Evolutionary conservation across 2,797 vertebrate genomes (phyloP).

Genomic region (Lutjanus argentimaculatus): DNA sequence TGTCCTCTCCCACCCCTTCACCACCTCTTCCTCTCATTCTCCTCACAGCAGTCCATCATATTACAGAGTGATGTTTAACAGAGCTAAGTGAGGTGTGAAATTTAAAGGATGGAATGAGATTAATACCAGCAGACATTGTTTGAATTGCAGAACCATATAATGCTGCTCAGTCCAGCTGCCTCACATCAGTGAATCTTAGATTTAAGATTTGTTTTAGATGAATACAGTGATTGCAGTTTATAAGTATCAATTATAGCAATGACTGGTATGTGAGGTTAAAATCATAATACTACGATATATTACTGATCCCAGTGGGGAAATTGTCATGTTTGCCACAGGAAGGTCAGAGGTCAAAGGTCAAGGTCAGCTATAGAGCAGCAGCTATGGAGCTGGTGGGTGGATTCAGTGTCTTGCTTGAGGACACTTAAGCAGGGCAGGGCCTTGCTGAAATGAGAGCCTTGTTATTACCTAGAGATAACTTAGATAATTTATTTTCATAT

Average conservation of each 20-base stretch:
- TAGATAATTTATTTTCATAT: not conserved
- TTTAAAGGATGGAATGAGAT: conserved; percentile 15
- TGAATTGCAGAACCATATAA: conserved; percentile 9
- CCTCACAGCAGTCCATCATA: conserved; percentile 29
- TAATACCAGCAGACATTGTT: conserved; percentile 7
- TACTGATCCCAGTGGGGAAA: conserved; percentile 6
- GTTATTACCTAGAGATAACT: not conserved
- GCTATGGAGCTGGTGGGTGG: not conserved
- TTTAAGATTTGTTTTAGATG: not conserved
- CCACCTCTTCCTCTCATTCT: conserved; percentile 18
- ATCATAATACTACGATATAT: not conserved
- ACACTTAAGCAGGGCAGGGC: not conserved
- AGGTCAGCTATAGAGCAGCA: conserved; percentile 1
- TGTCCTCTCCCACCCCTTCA: conserved; percentile 1
- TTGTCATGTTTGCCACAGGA: not conserved
- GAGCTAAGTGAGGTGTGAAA: conserved; percentile 35
- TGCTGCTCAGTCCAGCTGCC: not conserved
- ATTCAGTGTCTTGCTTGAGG: conserved; percentile 13
- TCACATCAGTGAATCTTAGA: not conserved
- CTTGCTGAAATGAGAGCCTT: not conserved
- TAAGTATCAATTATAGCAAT: not conserved
- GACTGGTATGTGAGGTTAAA: not conserved
- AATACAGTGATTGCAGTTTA: not conserved
- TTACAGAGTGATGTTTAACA: conserved; percentile 39
- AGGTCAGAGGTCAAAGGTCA: conserved; percentile 33